These are phyloP conservation scores for Mola mola DNA, from an alignment of 2,113 vertebrate genomes.

Conservation along the genomic window DNA sequence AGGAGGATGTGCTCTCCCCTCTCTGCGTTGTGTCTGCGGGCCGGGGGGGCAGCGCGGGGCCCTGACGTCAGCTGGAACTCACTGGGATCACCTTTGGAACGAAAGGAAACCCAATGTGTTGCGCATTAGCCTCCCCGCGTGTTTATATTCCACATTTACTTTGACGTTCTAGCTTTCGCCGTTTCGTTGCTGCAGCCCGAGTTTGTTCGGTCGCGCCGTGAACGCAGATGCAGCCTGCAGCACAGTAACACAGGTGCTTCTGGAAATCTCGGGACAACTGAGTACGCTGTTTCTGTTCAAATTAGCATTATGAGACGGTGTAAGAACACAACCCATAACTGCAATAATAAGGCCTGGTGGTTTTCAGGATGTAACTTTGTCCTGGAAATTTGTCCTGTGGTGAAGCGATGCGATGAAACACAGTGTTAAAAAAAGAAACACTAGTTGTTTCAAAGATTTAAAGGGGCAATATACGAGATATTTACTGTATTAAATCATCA, in stretches of 20 bases:
- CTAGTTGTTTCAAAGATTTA: too few relatives aligned
- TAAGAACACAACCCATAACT: too few relatives aligned
- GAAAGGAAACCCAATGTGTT: background rate
- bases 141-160: background rate
- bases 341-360: too few relatives aligned
- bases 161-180: background rate
- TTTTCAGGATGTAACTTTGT: too few relatives aligned
- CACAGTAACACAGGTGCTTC: background rate
- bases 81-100: background rate
- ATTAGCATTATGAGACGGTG: background rate
- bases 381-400: too few relatives aligned
- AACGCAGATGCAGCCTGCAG: too few relatives aligned
- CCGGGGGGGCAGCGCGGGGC: slow-evolving; percentile 26
- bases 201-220: background rate
- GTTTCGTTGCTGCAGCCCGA: background rate
- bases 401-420: too few relatives aligned
- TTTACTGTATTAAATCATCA: too few relatives aligned
- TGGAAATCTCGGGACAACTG: background rate
- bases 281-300: background rate
- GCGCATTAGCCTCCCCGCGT: background rate
- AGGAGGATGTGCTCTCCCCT: slow-evolving; percentile 45
- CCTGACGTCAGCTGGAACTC: slow-evolving; percentile 33
- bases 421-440: too few relatives aligned
- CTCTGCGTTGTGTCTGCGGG: slow-evolving; percentile 45
- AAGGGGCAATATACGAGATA: too few relatives aligned